Evolutionary conservation across 2,888 invertebrate genomes (phyloP).

Genomic region (Strigamia transsilvanica): DNA sequence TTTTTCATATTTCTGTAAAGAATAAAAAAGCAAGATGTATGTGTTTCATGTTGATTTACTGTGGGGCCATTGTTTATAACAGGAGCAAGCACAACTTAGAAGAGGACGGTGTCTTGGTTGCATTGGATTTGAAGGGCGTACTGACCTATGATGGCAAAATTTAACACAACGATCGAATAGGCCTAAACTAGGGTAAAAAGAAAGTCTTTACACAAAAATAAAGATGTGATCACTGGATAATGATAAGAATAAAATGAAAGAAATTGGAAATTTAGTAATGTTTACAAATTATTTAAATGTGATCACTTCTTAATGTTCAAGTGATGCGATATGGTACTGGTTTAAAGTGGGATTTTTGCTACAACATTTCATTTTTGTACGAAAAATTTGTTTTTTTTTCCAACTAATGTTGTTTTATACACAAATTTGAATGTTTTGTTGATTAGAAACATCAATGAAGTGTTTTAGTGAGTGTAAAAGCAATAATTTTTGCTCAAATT

Average conservation of each 20-base stretch:
- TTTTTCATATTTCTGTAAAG: conserved; percentile 32
- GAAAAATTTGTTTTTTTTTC: not conserved
- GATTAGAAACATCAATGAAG: not conserved
- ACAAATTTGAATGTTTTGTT: no score
- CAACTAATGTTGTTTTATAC: no score
- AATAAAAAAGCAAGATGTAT: conserved; percentile 16
- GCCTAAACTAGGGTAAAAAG: conserved; percentile 24
- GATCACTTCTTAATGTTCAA: not conserved
- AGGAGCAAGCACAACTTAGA: conserved; percentile 18
- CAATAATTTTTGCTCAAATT: not conserved
- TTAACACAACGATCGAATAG: not conserved
- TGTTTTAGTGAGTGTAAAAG: not conserved
- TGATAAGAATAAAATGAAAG: no score
- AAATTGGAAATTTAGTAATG: no score
- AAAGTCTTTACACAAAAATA: not conserved
- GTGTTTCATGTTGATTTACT: conserved; percentile 37
- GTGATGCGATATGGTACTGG: not conserved
- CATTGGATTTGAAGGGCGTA: not conserved
- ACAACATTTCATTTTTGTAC: not conserved
- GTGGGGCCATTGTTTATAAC: conserved; percentile 30
- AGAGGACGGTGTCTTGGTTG: conserved; percentile 3
- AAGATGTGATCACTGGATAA: not conserved
- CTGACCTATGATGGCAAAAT: not conserved
- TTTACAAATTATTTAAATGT: no score
- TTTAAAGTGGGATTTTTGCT: not conserved